A percentile compares a stretch with the other conserved stretches of the same genome.
Evolutionary conservation across 37 sponge, comb jelly and placozoan genomes (phyloP).

Genomic region (Hexactinellida sp.): DNA sequence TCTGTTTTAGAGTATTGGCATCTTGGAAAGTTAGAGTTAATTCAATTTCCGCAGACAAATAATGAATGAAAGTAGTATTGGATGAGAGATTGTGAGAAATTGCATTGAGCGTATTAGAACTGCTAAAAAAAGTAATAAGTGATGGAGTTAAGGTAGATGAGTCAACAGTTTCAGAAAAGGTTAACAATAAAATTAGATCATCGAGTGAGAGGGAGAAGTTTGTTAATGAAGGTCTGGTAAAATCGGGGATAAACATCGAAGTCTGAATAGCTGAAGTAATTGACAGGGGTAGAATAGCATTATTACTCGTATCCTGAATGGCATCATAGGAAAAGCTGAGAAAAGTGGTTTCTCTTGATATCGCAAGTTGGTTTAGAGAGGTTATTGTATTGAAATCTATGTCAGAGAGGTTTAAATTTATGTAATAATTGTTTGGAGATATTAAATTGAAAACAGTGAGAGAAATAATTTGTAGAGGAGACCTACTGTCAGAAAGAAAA

Average conservation of each 20-base stretch:
- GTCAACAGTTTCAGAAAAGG: slow-evolving; percentile 66
- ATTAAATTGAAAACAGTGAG: background rate
- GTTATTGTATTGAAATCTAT: slow-evolving; percentile 60
- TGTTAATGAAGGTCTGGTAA: slow-evolving; percentile 31
- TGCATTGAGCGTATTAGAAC: slow-evolving; percentile 27
- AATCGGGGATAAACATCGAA: slow-evolving; percentile 35
- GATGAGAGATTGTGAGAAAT: slow-evolving; percentile 25
- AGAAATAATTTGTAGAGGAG: background rate
- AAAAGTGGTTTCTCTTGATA: slow-evolving; percentile 47
- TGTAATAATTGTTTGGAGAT: slow-evolving; percentile 17
- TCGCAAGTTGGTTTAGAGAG: slow-evolving; percentile 38
- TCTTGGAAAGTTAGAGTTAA: slow-evolving; percentile 45
- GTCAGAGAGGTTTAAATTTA: slow-evolving; percentile 25
- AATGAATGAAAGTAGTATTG: slow-evolving; percentile 18
- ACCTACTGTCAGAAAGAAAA: slow-evolving; percentile 18
- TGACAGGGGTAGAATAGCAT: slow-evolving; percentile 26
- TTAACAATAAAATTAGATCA: slow-evolving; percentile 27
- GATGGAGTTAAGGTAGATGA: slow-evolving; percentile 27
- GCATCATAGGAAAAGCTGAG: slow-evolving; percentile 39
- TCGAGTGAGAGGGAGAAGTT: slow-evolving; percentile 48
- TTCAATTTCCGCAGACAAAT: slow-evolving; percentile 25
- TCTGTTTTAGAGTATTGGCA: slow-evolving; percentile 46
- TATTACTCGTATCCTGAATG: slow-evolving; percentile 67
- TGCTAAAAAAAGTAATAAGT: slow-evolving; percentile 39
- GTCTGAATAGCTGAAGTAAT: slow-evolving; percentile 25